These are phyloP conservation scores for Thamnaconus septentrionalis DNA, from an alignment of 2,113 vertebrate species.

Conservation along the genomic window DNA sequence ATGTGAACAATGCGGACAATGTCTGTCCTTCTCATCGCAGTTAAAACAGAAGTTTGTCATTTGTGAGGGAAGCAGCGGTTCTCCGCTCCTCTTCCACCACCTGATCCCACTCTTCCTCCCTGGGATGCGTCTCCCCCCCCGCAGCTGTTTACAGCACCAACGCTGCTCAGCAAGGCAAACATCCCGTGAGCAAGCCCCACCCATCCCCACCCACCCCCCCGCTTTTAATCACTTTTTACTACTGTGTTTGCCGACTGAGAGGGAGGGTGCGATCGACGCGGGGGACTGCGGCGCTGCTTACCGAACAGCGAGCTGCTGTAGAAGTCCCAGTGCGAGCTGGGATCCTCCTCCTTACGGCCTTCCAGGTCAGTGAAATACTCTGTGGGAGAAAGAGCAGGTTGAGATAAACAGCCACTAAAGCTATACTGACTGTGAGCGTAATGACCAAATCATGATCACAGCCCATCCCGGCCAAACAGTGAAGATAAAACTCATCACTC, in stretches of 20 bases:
- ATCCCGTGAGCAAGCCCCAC: background rate
- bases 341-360: constrained; percentile 85
- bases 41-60: too few relatives aligned
- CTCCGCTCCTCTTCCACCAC: constrained; percentile 5
- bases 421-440: too few relatives aligned
- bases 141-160: constrained; percentile 32
- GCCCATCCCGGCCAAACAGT: too few relatives aligned
- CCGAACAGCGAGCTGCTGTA: constrained; percentile 93
- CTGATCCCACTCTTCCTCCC: constrained; percentile 22
- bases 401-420: background rate
- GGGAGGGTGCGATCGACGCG: background rate
- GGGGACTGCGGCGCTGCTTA: constrained; percentile 68
- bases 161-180: background rate
- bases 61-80: too few relatives aligned
- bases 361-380: constrained; percentile 95
- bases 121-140: constrained; percentile 19
- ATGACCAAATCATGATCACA: too few relatives aligned
- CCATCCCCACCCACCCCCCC: background rate
- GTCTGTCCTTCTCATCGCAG: too few relatives aligned
- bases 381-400: constrained; percentile 45
- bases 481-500: too few relatives aligned
- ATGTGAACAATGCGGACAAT: too few relatives aligned
- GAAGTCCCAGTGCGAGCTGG: constrained; percentile 91
- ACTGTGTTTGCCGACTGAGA: background rate
- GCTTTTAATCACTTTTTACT: background rate